phyloP scores from a whole-genome alignment of 2,797 vertebrate species.

The Myiothlypis coronata region DNA sequence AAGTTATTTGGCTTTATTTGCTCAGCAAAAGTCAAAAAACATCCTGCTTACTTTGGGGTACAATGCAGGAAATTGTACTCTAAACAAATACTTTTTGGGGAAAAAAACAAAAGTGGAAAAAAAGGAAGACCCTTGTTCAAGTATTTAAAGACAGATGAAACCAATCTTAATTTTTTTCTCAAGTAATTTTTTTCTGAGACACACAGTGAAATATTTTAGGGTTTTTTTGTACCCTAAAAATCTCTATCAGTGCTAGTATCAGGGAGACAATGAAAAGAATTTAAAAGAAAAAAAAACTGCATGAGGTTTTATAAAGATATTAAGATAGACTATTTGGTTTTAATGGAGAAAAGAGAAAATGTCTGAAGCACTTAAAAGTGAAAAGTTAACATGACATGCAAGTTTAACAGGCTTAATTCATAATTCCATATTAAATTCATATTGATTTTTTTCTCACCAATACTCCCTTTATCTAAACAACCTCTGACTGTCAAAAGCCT shows the following conservation, averaged over 20 bases:
- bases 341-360: not conserved
- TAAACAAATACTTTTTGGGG: not conserved
- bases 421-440: conserved; percentile 3
- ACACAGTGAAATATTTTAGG: not conserved
- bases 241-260: not conserved
- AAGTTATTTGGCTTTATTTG: not conserved
- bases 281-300: not conserved
- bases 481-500: not conserved
- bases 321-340: not conserved
- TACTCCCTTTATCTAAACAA: not conserved
- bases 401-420: conserved; percentile 3
- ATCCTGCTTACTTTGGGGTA: not conserved
- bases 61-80: not conserved
- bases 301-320: not conserved
- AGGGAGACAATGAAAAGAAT: not conserved
- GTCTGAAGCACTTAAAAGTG: not conserved
- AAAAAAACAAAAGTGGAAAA: not conserved
- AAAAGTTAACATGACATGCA: not conserved
- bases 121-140: not conserved
- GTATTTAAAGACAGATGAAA: not conserved
- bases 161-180: not conserved
- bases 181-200: not conserved
- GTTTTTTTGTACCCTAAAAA: not conserved
- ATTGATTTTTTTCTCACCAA: not conserved
- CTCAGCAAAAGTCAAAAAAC: not conserved